Percentiles rank a stretch among this genome's conserved stretches.
These are phyloP conservation scores for Gorsachius magnificus DNA, from an alignment of 2,797 vertebrate genomes.

Conservation along the genomic window DNA sequence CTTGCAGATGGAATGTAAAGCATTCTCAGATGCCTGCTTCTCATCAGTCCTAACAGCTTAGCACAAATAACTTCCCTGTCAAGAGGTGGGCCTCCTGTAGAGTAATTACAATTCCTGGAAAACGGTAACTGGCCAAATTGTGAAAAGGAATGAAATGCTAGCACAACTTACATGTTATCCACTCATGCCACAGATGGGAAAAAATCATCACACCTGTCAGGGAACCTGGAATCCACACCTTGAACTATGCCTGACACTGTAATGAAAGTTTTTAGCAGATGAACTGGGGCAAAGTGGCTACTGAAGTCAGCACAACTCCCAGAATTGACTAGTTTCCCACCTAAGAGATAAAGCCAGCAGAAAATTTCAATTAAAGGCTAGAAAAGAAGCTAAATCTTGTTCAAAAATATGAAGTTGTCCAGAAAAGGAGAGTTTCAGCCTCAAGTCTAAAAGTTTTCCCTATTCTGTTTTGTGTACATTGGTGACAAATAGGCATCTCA, in stretches of 20 bases:
- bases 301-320: background rate
- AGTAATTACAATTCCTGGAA: constrained; percentile 14
- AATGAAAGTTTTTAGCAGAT: background rate
- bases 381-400: background rate
- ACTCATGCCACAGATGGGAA: background rate
- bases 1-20: constrained; percentile 12
- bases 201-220: background rate
- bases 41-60: constrained; percentile 21
- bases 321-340: background rate
- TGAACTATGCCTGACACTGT: background rate
- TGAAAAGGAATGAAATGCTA: background rate
- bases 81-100: background rate
- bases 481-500: background rate
- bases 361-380: background rate
- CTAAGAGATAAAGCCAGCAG: background rate
- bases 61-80: background rate
- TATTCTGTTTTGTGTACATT: background rate
- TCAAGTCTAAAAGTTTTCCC: background rate
- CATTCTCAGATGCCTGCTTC: constrained; percentile 29
- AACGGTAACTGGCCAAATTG: background rate
- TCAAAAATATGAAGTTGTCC: background rate
- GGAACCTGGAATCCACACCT: background rate
- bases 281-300: background rate
- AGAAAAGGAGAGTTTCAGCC: background rate
- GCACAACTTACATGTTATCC: fast-evolving